phyloP scores from a whole-genome alignment of 2,888 invertebrate genomes.

The Cephonodes hylas region DNA sequence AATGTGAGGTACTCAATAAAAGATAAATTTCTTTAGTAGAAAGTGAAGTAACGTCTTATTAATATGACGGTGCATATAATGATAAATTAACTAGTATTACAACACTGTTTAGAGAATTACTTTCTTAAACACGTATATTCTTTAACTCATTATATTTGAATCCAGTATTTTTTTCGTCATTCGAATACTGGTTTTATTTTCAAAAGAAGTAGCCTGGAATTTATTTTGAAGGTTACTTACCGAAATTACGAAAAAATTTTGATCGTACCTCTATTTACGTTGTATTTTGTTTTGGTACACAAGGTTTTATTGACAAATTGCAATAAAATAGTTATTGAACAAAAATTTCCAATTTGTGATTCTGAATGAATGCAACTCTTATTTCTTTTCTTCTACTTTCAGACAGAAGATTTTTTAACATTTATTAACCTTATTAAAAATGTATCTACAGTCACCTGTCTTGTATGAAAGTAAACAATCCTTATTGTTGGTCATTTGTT shows the following conservation, averaged over 20 bases:
- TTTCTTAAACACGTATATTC: background rate
- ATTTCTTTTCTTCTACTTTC: no score
- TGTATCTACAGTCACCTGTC: background rate
- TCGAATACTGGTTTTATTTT: no score
- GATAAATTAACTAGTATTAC: background rate
- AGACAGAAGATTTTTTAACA: background rate
- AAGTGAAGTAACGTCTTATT: background rate
- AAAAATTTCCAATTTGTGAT: no score
- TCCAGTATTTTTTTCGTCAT: no score
- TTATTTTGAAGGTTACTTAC: no score
- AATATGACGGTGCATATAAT: background rate
- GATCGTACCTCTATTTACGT: no score
- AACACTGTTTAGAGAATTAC: background rate
- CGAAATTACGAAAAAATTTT: no score
- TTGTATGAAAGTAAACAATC: background rate
- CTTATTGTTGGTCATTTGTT: slow-evolving; percentile 5
- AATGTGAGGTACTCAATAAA: background rate
- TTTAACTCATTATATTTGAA: background rate
- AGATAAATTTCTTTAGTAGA: background rate
- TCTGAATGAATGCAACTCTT: no score
- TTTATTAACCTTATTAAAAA: background rate
- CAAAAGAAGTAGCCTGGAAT: no score
- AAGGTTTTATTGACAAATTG: no score
- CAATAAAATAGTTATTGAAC: no score
- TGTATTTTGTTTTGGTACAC: no score